These are phyloP conservation scores for Spatulosminthurus flaviceps DNA, from an alignment of 2,888 invertebrate species.

Conservation along the genomic window DNA sequence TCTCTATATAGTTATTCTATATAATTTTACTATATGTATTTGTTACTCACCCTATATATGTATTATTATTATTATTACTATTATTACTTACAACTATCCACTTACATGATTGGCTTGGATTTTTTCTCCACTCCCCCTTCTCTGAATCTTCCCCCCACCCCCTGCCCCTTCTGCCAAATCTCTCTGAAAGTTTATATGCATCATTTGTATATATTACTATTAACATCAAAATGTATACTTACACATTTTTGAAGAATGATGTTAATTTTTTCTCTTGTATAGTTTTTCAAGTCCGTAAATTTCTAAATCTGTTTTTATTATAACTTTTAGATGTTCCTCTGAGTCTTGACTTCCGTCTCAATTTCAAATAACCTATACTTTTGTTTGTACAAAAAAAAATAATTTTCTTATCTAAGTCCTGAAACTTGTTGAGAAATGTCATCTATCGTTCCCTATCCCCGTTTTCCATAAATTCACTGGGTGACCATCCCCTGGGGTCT, in stretches of 20 bases:
- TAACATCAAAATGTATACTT: not conserved
- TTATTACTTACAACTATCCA: too few species aligned
- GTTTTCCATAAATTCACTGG: conserved; percentile 41
- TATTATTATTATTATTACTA: too few species aligned
- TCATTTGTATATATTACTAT: not conserved
- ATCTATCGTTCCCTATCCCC: conserved; percentile 26
- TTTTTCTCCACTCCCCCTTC: too few species aligned
- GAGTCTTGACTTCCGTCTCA: conserved; percentile 18
- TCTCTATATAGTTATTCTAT: too few species aligned
- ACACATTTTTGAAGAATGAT: not conserved
- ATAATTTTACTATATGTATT: too few species aligned
- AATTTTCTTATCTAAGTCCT: conserved; percentile 14
- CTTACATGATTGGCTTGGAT: too few species aligned
- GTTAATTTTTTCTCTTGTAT: conserved; percentile 18
- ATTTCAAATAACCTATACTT: not conserved
- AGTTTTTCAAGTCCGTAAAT: conserved; percentile 8
- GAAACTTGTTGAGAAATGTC: conserved; percentile 22
- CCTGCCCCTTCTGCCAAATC: not conserved
- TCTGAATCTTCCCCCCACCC: too few species aligned
- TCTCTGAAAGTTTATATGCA: not conserved
- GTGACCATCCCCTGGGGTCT: conserved; percentile 39
- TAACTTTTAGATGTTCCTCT: conserved; percentile 18
- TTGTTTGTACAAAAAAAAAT: not conserved
- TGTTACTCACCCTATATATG: too few species aligned
- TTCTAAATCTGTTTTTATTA: conserved; percentile 8